Evolutionary conservation across 2,797 vertebrate species (phyloP).

Genomic region (Pteronotus mesoamericanus): DNA sequence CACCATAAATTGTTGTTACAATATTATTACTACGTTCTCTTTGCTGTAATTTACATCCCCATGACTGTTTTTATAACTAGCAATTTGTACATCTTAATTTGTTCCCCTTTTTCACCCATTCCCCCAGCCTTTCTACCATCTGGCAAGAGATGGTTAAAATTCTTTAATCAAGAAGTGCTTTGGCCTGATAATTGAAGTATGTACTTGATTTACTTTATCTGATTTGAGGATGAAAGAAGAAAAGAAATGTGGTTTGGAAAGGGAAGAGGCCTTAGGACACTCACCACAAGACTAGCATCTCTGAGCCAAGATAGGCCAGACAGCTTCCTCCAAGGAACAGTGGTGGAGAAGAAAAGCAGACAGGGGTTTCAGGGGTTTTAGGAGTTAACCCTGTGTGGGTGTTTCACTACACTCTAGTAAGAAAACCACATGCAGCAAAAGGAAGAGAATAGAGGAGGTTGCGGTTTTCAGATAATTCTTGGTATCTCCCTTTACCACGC

Average conservation of each 20-base stretch:
- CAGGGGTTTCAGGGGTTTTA: neutral
- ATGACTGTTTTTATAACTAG: neutral
- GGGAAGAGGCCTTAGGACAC: neutral
- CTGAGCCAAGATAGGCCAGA: neutral
- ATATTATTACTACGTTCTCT: neutral
- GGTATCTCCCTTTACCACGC: neutral
- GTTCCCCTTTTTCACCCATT: neutral
- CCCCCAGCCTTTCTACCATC: neutral
- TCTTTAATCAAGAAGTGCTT: constrained; percentile 1
- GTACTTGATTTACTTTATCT: neutral
- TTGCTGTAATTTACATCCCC: neutral
- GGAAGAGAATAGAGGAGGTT: neutral
- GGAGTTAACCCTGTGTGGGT: neutral
- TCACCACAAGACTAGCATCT: neutral
- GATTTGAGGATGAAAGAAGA: neutral
- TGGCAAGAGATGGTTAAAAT: neutral
- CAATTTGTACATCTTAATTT: neutral
- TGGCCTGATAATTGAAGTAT: neutral
- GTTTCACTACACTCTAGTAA: neutral
- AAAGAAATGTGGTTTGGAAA: neutral
- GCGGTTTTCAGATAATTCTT: neutral
- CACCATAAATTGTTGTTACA: neutral
- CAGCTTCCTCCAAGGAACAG: neutral
- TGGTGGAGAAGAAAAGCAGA: neutral
- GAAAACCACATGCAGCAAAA: neutral